A percentile compares a stretch with the other conserved stretches of the same genome.
phyloP scores from a whole-genome alignment of 2,888 invertebrate genomes.

The Amaurobius ferox region DNA sequence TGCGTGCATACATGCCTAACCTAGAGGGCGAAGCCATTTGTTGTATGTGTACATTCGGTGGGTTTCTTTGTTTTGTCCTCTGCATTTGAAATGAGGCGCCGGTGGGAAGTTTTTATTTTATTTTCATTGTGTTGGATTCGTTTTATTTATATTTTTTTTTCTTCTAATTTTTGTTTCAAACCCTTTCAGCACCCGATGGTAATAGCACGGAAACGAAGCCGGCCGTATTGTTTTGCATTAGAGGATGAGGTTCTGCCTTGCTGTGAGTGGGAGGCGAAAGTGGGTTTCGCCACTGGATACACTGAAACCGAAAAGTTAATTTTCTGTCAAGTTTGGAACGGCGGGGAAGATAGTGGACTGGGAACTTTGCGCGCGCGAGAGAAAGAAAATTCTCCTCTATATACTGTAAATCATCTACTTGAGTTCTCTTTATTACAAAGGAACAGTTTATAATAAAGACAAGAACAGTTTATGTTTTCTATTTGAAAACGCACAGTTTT shows the following conservation, averaged over 20 bases:
- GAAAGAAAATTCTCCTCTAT: too few relatives aligned
- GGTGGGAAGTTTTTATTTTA: constrained; percentile 46
- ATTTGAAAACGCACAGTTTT: too few relatives aligned
- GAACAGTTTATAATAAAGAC: too few relatives aligned
- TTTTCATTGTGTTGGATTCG: constrained; percentile 30
- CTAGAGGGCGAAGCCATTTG: constrained; percentile 57
- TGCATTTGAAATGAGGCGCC: constrained; percentile 68
- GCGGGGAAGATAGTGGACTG: too few relatives aligned
- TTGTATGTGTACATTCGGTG: constrained; percentile 62
- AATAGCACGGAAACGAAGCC: constrained; percentile 51
- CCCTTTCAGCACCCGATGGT: constrained; percentile 63
- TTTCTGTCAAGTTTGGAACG: too few relatives aligned
- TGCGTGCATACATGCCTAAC: constrained; percentile 66
- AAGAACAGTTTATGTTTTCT: too few relatives aligned
- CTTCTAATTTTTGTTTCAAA: constrained; percentile 35
- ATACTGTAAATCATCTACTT: too few relatives aligned
- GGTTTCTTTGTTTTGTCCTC: constrained; percentile 63
- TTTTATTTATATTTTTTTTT: constrained; percentile 24
- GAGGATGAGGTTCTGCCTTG: background rate
- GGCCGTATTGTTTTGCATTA: constrained; percentile 44
- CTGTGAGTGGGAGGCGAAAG: background rate
- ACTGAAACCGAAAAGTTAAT: background rate
- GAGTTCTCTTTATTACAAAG: too few relatives aligned
- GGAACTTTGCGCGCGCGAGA: too few relatives aligned
- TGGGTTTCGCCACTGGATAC: background rate